phyloP scores from a whole-genome alignment of 1,140 invertebrate genomes.

The Drosophila truncata region DNA sequence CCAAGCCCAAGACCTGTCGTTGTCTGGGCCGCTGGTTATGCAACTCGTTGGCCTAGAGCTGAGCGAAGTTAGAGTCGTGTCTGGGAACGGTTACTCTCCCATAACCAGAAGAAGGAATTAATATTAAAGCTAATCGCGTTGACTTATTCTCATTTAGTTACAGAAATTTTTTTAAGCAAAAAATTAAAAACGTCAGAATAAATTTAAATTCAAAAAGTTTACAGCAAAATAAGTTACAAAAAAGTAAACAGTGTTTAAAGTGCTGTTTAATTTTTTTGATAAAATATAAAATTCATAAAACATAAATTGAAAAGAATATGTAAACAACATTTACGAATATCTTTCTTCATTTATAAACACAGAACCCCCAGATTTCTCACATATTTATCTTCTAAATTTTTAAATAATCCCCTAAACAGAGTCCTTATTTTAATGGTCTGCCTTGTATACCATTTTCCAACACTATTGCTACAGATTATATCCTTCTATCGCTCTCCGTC shows the following conservation, averaged over 20 bases:
- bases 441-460: not conserved
- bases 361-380: too few relatives aligned
- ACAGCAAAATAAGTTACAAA: not conserved
- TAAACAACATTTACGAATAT: not conserved
- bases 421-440: too few relatives aligned
- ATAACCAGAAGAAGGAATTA: not conserved
- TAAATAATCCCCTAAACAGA: too few relatives aligned
- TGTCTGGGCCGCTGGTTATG: slow-evolving; percentile 24
- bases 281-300: too few relatives aligned
- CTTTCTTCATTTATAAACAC: not conserved
- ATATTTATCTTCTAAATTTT: not conserved
- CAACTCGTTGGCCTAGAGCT: slow-evolving; percentile 24
- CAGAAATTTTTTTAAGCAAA: not conserved
- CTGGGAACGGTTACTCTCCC: slow-evolving; percentile 13
- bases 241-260: not conserved
- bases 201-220: not conserved
- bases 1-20: slow-evolving; percentile 19
- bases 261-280: not conserved
- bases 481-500: not conserved
- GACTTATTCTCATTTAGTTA: too few relatives aligned
- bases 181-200: too few relatives aligned
- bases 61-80: not conserved
- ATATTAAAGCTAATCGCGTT: not conserved
- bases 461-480: not conserved
- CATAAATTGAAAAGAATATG: not conserved